Base-by-base conservation (phyloP, 1,140 invertebrate species). In the Procambarus clarkii region DNA sequence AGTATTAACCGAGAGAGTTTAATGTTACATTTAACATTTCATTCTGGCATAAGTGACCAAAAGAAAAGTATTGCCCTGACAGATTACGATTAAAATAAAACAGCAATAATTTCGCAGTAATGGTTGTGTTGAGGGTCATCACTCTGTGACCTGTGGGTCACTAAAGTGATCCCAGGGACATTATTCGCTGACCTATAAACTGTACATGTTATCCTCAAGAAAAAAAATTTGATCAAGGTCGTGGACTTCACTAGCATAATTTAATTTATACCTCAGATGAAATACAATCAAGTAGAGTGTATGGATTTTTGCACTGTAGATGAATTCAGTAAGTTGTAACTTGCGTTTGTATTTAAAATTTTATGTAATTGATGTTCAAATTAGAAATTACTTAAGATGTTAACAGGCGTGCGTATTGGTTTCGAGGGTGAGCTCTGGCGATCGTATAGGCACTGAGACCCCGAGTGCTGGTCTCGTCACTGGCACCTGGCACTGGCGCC, bases 201-300 rank as follows among this genome's bases (percentile, higher is more conserved):
- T 34, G 2, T 24, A 71, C 69, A 71, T 71, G 24, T 24, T 71
- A 71, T 3, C 21, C 24, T 71, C n/a, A 24, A 71, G 21, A 71
- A 18, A 71, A 15, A 71, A 11, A 71, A 71, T 71, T 71, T 71
- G 69, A 34, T 71, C 24, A 71, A 34, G 13, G 64, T 69, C 24
- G n/a, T 71, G 69, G 11, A 71, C 69, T 71, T 71, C n/a, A 71
- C 24, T 71, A 71, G 4, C n/a, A 71, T 71, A 71, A 71, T 71
- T 71, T 71, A 34, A 71, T 71, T 85, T 85, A 85, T 85, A 85
- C 82, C 82, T 85, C 82, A 85, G 46, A 71, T 46, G 54, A 64
- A 71, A 69, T 85, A 64, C 82, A 85, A 85, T 85, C 82, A 85
- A 81, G 24, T 81, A 81, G n/a, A 24, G 82, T 71, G 82, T 85